phyloP scores from a whole-genome alignment of 2,888 invertebrate genomes.

The Tinea pellionella region DNA sequence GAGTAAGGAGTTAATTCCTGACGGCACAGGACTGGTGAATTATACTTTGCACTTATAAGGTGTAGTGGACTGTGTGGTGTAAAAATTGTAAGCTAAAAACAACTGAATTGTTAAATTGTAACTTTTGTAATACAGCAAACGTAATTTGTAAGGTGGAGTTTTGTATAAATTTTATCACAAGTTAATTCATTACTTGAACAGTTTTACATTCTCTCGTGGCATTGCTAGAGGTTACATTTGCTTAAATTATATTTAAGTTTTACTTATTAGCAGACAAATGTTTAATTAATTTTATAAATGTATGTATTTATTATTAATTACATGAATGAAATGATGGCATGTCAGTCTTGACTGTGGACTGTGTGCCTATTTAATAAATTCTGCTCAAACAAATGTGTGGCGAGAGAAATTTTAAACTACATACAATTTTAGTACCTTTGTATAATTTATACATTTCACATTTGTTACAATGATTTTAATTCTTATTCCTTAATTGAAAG shows the following conservation, averaged over 20 bases:
- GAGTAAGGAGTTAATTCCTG: conserved; percentile 66
- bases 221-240: conserved; percentile 34
- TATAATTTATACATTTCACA: neutral
- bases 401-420: conserved; percentile 48
- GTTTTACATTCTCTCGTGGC: conserved; percentile 61
- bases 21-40: conserved; percentile 52
- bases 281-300: neutral
- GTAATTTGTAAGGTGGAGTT: conserved; percentile 58
- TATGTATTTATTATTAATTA: no score
- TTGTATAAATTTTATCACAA: conserved; percentile 59
- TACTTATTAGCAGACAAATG: neutral
- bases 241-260: conserved; percentile 17
- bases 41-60: neutral
- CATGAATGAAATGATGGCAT: no score
- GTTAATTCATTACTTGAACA: conserved; percentile 40
- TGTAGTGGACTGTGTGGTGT: conserved; percentile 6
- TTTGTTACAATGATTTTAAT: conserved; percentile 24
- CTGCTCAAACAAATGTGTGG: conserved; percentile 51
- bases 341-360: no score
- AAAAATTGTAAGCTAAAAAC: conserved; percentile 7
- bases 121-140: conserved; percentile 59
- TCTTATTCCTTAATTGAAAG: conserved; percentile 20
- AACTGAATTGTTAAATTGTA: conserved; percentile 23
- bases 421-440: conserved; percentile 2
- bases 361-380: neutral